Conservation (phyloP, 2,113 vertebrate species). For the Notothenia rossii region DNA sequence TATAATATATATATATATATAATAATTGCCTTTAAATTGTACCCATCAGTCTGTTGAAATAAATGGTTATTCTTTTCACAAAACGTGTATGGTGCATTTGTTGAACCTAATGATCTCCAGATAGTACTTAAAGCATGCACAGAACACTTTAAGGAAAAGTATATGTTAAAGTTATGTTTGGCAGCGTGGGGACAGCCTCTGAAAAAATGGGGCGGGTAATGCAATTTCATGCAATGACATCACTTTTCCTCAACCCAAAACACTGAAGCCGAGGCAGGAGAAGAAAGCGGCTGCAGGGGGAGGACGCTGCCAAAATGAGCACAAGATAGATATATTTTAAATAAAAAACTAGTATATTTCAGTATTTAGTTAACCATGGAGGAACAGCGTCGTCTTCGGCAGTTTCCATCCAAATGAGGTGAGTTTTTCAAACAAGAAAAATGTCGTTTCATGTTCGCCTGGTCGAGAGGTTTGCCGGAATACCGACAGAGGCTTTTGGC, state of each 20-base stretch:
- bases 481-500: slow-evolving; percentile 17
- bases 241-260: slow-evolving; percentile 84
- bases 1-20: no score
- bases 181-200: slow-evolving; percentile 65
- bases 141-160: slow-evolving; percentile 37
- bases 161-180: slow-evolving; percentile 65
- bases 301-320: slow-evolving; percentile 39
- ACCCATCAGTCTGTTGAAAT: no score
- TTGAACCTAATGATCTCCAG: background rate
- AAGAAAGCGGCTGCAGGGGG: slow-evolving; percentile 43
- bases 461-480: slow-evolving; percentile 10
- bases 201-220: slow-evolving; percentile 75
- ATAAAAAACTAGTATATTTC: background rate
- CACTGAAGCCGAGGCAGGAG: slow-evolving; percentile 56
- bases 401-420: slow-evolving; percentile 58
- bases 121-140: background rate
- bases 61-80: no score
- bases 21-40: no score
- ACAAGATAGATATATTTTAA: background rate
- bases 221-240: slow-evolving; percentile 83
- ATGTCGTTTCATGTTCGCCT: background rate
- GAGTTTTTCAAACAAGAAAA: background rate
- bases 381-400: slow-evolving; percentile 2
- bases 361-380: background rate
- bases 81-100: slow-evolving; percentile 8